These are phyloP conservation scores for Ceraclea dissimilis DNA, from an alignment of 2,888 invertebrate genomes.

Conservation along the genomic window DNA sequence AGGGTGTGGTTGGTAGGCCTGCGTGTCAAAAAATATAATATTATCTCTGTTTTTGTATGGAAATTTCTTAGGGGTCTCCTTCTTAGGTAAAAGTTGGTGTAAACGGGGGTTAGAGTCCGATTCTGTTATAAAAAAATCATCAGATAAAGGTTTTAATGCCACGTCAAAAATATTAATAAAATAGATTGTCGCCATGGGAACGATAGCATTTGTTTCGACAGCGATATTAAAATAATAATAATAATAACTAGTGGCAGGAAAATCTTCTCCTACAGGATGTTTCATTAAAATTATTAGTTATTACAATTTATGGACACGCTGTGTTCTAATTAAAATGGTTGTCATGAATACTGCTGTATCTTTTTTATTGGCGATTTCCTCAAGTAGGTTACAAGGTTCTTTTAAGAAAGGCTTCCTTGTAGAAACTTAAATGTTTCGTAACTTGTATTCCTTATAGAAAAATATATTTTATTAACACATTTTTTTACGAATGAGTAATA, in stretches of 20 bases:
- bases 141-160: slow-evolving; percentile 47
- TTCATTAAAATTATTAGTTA: background rate
- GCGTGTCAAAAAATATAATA: too few relatives aligned
- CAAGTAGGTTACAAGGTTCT: too few relatives aligned
- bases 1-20: too few relatives aligned
- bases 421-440: too few relatives aligned
- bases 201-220: slow-evolving; percentile 35
- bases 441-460: too few relatives aligned
- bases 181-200: slow-evolving; percentile 36
- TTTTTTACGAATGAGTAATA: too few relatives aligned
- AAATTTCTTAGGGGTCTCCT: too few relatives aligned
- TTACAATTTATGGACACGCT: slow-evolving; percentile 1
- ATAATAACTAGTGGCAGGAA: slow-evolving; percentile 10
- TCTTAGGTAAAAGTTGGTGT: too few relatives aligned
- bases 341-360: background rate
- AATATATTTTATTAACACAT: too few relatives aligned
- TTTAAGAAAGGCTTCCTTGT: too few relatives aligned
- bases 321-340: background rate
- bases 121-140: slow-evolving; percentile 43
- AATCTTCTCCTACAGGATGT: slow-evolving; percentile 14
- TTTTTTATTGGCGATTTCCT: background rate
- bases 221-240: slow-evolving; percentile 24
- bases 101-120: slow-evolving; percentile 24
- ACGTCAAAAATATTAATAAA: slow-evolving; percentile 36
- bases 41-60: too few relatives aligned